Conservation (phyloP, 2,888 invertebrate genomes). For the Agrochola lota region DNA sequence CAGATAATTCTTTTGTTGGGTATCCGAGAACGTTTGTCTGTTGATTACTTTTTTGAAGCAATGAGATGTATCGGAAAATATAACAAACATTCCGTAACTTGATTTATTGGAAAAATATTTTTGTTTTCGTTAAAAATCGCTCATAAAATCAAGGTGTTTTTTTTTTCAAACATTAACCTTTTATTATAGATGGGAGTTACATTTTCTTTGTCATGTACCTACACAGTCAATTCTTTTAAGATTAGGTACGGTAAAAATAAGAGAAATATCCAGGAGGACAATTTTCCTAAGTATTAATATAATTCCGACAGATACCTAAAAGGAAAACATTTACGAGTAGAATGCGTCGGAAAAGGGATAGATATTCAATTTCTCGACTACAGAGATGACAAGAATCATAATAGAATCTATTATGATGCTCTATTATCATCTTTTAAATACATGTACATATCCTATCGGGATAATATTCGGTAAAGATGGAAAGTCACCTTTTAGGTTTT, state of each 20-base stretch:
- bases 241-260: neutral
- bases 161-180: neutral
- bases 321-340: slow-evolving; percentile 16
- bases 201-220: neutral
- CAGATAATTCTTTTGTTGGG: slow-evolving; percentile 45
- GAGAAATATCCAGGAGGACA: slow-evolving; percentile 1
- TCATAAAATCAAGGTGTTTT: neutral
- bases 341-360: neutral
- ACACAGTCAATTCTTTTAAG: neutral
- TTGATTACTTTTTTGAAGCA: slow-evolving; percentile 52
- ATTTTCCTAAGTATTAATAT: neutral
- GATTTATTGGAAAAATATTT: slow-evolving; percentile 6
- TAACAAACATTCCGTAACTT: slow-evolving; percentile 4
- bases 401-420: neutral
- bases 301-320: slow-evolving; percentile 8
- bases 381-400: slow-evolving; percentile 9
- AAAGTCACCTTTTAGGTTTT: slow-evolving; percentile 10
- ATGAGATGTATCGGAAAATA: slow-evolving; percentile 28
- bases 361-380: slow-evolving; percentile 23
- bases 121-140: neutral
- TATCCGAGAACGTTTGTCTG: slow-evolving; percentile 22
- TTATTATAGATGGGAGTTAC: neutral
- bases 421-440: neutral
- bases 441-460: slow-evolving; percentile 6
- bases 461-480: slow-evolving; percentile 14